phyloP scores from a whole-genome alignment of 2,113 vertebrate species.

The Tenebrosternarchus preto region DNA sequence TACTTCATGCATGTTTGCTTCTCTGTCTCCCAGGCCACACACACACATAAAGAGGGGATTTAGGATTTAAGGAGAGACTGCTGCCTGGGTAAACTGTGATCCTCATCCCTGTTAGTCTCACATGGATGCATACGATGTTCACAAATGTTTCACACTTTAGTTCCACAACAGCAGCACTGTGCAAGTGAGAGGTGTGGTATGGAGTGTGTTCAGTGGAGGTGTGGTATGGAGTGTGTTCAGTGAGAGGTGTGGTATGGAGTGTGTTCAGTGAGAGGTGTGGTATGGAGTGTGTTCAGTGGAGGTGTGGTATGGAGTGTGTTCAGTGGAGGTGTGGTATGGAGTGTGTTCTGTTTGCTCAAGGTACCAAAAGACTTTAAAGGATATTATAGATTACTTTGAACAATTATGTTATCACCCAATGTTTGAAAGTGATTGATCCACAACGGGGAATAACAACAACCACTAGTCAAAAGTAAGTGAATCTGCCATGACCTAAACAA shows the following conservation, averaged over 20 bases:
- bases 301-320: not conserved
- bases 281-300: too few species aligned
- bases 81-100: constrained; percentile 51
- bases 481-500: not conserved
- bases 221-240: not conserved
- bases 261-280: not conserved
- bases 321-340: not conserved
- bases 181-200: not conserved
- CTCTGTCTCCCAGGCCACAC: constrained; percentile 50
- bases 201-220: not conserved
- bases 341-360: not conserved
- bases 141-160: constrained; percentile 48
- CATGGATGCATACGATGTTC: constrained; percentile 50
- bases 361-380: not conserved
- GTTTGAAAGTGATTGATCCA: not conserved
- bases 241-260: not conserved
- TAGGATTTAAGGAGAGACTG: constrained; percentile 52
- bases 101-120: constrained; percentile 52
- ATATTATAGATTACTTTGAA: not conserved
- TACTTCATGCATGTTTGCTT: constrained; percentile 58
- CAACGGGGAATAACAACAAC: not conserved
- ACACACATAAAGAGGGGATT: constrained; percentile 49
- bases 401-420: not conserved
- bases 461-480: too few species aligned
- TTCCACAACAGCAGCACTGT: constrained; percentile 4